A percentile compares a stretch with the other conserved stretches of the same genome.
These are phyloP conservation scores for Nicator chloris DNA, from an alignment of 2,113 vertebrate species.

Conservation along the genomic window DNA sequence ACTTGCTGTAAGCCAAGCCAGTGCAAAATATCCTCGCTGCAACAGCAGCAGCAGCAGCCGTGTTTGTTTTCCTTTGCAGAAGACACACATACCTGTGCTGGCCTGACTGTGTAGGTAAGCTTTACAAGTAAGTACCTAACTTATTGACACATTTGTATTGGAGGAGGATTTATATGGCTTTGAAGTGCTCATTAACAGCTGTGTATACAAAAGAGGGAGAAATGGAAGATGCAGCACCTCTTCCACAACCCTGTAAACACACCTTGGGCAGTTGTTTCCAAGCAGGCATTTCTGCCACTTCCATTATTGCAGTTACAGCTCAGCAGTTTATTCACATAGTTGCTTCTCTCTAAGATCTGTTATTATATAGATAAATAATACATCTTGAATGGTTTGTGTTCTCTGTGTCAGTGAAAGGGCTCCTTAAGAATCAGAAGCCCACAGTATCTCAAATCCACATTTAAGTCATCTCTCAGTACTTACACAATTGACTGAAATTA, in stretches of 20 bases:
- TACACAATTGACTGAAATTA: not conserved
- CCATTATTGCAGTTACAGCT: not conserved
- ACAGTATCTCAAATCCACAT: not conserved
- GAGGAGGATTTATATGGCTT: not conserved
- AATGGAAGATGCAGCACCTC: not conserved
- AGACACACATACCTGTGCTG: not conserved
- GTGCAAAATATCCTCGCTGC: not conserved
- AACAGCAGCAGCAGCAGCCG: not conserved
- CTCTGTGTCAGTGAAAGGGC: not conserved
- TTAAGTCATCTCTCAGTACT: not conserved
- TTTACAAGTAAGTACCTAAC: not conserved
- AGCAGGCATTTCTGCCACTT: not conserved
- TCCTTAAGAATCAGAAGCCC: not conserved
- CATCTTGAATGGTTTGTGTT: not conserved
- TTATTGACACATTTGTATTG: not conserved
- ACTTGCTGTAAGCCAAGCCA: not conserved
- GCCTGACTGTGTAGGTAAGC: not conserved
- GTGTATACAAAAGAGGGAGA: not conserved
- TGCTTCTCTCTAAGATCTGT: not conserved
- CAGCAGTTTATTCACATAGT: not conserved
- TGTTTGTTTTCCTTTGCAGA: not conserved
- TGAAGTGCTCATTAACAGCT: not conserved
- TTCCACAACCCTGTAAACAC: not conserved
- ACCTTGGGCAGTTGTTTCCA: not conserved
- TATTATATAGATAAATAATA: not conserved